These are phyloP conservation scores for Plebejus anna DNA, from an alignment of 2,888 invertebrate genomes.

Conservation along the genomic window DNA sequence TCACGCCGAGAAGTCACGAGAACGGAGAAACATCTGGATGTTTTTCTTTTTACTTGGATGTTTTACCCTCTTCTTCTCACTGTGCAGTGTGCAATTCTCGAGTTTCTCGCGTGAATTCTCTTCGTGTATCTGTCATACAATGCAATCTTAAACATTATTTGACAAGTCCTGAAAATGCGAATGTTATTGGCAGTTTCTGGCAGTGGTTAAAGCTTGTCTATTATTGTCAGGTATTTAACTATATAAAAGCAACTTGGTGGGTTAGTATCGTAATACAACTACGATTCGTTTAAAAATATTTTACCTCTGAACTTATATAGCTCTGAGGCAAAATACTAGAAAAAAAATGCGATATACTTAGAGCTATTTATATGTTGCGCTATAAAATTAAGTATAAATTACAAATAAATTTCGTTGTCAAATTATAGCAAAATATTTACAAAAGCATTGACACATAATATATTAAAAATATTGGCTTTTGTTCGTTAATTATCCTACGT, in stretches of 20 bases:
- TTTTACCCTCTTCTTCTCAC: too few relatives aligned
- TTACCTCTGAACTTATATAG: neutral
- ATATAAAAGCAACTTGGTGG: conserved; percentile 16
- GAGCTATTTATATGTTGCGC: neutral
- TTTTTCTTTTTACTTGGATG: neutral
- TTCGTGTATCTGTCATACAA: neutral
- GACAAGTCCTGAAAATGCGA: neutral
- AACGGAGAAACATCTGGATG: neutral
- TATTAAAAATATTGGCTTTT: neutral
- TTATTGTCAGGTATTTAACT: conserved; percentile 14
- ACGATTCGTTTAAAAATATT: neutral
- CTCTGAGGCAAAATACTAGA: neutral
- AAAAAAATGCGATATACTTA: neutral
- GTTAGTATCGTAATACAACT: neutral
- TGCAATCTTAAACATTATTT: neutral
- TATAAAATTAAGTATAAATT: neutral
- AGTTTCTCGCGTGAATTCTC: neutral
- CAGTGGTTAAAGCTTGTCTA: conserved; percentile 17
- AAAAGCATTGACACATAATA: neutral
- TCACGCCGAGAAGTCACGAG: neutral
- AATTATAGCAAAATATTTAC: conserved; percentile 6
- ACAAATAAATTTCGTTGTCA: conserved; percentile 3
- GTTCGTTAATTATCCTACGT: neutral
- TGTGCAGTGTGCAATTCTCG: neutral
- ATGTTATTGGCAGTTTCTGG: conserved; percentile 10